Evolutionary conservation across 35 echinoderm and acorn worm genomes (phyloP), one percentile per base, ranked within the genome.

Genomic region (Lytechinus variegatus): DNA sequence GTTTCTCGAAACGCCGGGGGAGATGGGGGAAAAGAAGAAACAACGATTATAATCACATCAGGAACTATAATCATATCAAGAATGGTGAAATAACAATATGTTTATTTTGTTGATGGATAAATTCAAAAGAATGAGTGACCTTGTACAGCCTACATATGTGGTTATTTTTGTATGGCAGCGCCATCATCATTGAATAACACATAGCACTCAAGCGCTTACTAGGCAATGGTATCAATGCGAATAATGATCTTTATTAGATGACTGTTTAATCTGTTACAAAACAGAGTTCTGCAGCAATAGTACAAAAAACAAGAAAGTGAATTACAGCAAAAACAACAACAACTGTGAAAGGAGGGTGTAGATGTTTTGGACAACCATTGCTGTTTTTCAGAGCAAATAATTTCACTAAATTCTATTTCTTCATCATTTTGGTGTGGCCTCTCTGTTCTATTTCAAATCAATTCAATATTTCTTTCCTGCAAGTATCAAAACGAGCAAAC

Each of bases 21-120:
- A 44, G 33, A 44, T 44, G 33, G 33, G 33, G 66, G 14, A 7
- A 24, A 7, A 24, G 66, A n/a, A 24, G 21, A 24, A 7, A 79
- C 33, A 1, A 2, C 33, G 2, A 44, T 44, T 44, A 44, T 44
- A 44, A 44, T 44, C 33, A 44, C 5, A 16, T 5, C 19, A n/a
- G 66, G 66, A 72, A 79, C n/a, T 79, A 79, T 79, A 79, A 79
- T 79, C 66, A 21, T 79, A 79, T 79, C 66, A 79, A 79, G 66
- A 79, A 6, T 79, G 3, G 66, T 79, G 66, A 79, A 79, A 79
- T 79, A 79, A 79, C 66, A 79, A 79, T 79, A 79, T 79, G 66
- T 79, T 79, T 79, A 79, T 79, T 79, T 79, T 79, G 6, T 24
- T 79, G 66, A 79, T 79, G 66, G 66, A 79, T 79, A 79, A 79